Base-by-base conservation (phyloP, 2,113 vertebrate species). In the Sclerurus mexicanus region DNA sequence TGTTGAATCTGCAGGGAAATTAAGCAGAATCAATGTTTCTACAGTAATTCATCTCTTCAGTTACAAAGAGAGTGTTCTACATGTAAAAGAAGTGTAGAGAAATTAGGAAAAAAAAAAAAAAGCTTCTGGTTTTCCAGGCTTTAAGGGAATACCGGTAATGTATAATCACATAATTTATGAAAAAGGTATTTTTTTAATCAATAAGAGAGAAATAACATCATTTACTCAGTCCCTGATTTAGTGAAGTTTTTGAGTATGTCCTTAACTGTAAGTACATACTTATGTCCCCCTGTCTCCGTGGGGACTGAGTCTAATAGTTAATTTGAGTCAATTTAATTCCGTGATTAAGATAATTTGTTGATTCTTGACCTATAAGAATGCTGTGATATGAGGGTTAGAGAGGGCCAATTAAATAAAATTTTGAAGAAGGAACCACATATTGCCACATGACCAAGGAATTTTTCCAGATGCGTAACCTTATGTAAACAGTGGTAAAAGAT, bases 1-100 rank as follows among this genome's bases (percentile, higher is more conserved):
- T 71, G 16, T 72, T 87, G 52, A 93, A 90, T 49, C 39, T 88
- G 78, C 50, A 77, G 56, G 73, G 71, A 95, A 96, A 95, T 91
- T 59, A 79, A 87, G 37, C 15, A 58, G 16, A 13, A 90, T 91
- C 67, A 82, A 82, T 80, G 47, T 52, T 47, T 91, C 39, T 67
- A 23, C 17, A 52, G 52, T 55, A 84, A 84, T 89, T 64, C 10
- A 58, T 37, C 49, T 93, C 47, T 84, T 75, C 62, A 67, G 42
- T 47, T 94, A 75, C 74, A 87, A 83, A 88, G 9, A 68, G 2
- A 86, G 7, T 40, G 4, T 58, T 77, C 50, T 74, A 72, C n/a
- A 12, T 62, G 37, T 67, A 73, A 80, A 76, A 67, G 5, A 56
- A 85, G 4, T 25, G 31, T 22, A 37, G 2, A 35, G 24, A 60